A percentile compares a stretch with the other conserved stretches of the same genome.
Evolutionary conservation across 2,888 invertebrate genomes (phyloP).

Genomic region (Trypoxylon attenuatum): DNA sequence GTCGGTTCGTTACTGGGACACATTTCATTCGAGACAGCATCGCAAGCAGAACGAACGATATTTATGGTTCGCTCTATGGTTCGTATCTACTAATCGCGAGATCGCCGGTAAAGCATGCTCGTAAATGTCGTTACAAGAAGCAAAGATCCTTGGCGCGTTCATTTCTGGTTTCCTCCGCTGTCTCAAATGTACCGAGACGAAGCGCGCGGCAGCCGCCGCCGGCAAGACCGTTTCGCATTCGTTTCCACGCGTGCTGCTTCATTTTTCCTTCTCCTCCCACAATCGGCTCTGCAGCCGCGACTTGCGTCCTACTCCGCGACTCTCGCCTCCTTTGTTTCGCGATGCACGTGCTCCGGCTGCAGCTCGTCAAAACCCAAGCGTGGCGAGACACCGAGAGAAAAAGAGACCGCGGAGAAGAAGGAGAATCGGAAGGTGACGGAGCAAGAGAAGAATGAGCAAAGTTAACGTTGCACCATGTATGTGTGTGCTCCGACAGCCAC

Average conservation of each 20-base stretch:
- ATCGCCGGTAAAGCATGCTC: too few relatives aligned
- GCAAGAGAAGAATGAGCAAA: too few relatives aligned
- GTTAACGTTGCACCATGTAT: too few relatives aligned
- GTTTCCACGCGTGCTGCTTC: constrained; percentile 44
- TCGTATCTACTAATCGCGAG: too few relatives aligned
- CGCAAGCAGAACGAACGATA: not conserved
- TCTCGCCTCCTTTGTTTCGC: constrained; percentile 52
- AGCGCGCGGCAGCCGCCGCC: constrained; percentile 6
- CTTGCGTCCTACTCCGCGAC: constrained; percentile 8
- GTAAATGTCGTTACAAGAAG: too few relatives aligned
- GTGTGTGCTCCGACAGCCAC: too few relatives aligned
- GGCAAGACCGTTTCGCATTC: constrained; percentile 38
- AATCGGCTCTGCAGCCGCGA: constrained; percentile 19
- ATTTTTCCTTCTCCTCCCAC: constrained; percentile 15
- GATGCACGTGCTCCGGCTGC: constrained; percentile 55
- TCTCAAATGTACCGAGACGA: too few relatives aligned
- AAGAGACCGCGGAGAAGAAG: constrained; percentile 5
- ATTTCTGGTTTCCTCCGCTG: too few relatives aligned
- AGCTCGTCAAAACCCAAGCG: constrained; percentile 38
- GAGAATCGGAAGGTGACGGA: constrained; percentile 12
- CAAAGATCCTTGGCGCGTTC: too few relatives aligned
- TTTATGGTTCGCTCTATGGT: too few relatives aligned
- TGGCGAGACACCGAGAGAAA: constrained; percentile 3
- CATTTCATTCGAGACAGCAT: not conserved
- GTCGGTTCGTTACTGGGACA: not conserved